These are phyloP conservation scores for Pachliopta kotzebuea DNA, from an alignment of 2,888 invertebrate species.

Conservation along the genomic window DNA sequence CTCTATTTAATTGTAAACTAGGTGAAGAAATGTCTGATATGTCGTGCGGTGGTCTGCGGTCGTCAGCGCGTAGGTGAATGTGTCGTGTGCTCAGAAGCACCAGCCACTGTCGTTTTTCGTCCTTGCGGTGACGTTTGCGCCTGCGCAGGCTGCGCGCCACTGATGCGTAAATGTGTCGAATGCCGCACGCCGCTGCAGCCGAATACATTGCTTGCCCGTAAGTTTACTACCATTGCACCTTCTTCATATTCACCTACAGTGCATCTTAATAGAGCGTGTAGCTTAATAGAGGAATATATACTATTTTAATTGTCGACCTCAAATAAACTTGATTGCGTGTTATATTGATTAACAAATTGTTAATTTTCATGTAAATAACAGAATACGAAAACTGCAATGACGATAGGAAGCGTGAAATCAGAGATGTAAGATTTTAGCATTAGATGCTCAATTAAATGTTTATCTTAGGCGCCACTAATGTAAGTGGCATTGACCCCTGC, in stretches of 20 bases:
- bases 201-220: conserved; percentile 37
- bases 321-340: background rate
- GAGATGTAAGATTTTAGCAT: too few relatives aligned
- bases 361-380: background rate
- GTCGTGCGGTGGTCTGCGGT: conserved; percentile 90
- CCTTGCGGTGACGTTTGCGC: conserved; percentile 98
- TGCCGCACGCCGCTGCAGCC: conserved; percentile 90
- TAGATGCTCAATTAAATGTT: too few relatives aligned
- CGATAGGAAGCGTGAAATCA: too few relatives aligned
- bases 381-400: background rate
- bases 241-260: too few relatives aligned
- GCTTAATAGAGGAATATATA: too few relatives aligned
- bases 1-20: conserved; percentile 33
- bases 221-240: conserved; percentile 28
- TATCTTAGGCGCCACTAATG: too few relatives aligned
- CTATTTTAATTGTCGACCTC: too few relatives aligned
- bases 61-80: conserved; percentile 96
- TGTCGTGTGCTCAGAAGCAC: conserved; percentile 96
- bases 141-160: conserved; percentile 90
- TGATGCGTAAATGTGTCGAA: conserved; percentile 98
- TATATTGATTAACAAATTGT: background rate
- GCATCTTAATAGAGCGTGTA: too few relatives aligned
- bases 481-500: too few relatives aligned
- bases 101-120: conserved; percentile 94
- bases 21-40: conserved; percentile 97